Percentiles rank a stretch among this genome's conserved stretches.
Evolutionary conservation across 1,140 invertebrate genomes (phyloP).

Genomic region (Belonocnema kinseyi): DNA sequence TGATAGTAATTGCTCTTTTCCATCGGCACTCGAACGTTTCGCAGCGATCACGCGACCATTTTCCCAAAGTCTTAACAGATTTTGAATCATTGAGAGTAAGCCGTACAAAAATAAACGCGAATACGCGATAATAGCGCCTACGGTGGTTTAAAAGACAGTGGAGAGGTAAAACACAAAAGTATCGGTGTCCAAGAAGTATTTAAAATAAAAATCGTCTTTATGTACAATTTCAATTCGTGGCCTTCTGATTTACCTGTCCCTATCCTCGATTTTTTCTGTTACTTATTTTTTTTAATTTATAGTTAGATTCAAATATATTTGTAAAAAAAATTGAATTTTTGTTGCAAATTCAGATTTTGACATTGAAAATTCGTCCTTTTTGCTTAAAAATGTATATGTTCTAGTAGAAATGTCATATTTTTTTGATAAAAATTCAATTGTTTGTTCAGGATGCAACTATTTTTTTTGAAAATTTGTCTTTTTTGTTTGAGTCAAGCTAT

Average conservation of each 20-base stretch:
- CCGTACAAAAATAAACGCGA: slow-evolving; percentile 22
- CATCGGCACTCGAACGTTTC: slow-evolving; percentile 24
- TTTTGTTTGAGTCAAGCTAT: no score
- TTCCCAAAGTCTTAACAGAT: slow-evolving; percentile 23
- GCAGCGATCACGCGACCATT: slow-evolving; percentile 26
- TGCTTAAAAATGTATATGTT: no score
- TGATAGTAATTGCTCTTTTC: slow-evolving; percentile 25
- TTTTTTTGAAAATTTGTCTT: no score
- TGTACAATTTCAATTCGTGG: slow-evolving; percentile 67
- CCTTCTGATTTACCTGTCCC: slow-evolving; percentile 38
- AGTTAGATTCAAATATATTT: no score
- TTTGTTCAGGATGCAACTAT: no score
- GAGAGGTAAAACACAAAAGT: slow-evolving; percentile 64
- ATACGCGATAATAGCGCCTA: slow-evolving; percentile 40
- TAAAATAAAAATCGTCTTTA: slow-evolving; percentile 74
- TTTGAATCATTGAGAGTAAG: slow-evolving; percentile 24
- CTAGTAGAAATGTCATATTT: no score
- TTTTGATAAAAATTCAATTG: no score
- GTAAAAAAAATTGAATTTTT: no score
- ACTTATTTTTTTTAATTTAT: no score
- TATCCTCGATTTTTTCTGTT: slow-evolving; percentile 23
- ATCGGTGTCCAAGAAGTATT: slow-evolving; percentile 73
- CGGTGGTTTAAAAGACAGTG: slow-evolving; percentile 54
- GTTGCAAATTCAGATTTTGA: no score
- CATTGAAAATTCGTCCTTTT: no score